These are phyloP conservation scores for Aspidapion aeneum DNA, from an alignment of 2,888 invertebrate genomes.

Conservation along the genomic window DNA sequence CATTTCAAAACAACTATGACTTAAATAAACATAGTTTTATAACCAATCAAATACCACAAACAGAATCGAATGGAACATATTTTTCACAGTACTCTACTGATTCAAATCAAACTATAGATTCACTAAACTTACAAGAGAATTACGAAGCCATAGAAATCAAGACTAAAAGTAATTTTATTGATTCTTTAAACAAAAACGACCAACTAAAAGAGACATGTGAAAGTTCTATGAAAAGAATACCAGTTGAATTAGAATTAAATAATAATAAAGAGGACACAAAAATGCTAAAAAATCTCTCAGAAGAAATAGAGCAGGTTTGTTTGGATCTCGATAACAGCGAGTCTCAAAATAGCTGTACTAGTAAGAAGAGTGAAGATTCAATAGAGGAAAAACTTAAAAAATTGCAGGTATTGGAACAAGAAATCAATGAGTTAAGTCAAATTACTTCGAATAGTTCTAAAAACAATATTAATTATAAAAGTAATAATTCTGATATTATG, in stretches of 20 bases:
- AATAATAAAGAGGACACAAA: too few species aligned
- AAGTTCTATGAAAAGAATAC: too few species aligned
- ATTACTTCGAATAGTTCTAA: too few species aligned
- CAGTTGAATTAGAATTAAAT: too few species aligned
- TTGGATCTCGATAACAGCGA: background rate
- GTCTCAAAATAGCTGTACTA: background rate
- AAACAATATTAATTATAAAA: too few species aligned
- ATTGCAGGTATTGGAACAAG: background rate
- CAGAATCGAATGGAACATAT: slow-evolving; percentile 12
- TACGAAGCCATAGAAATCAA: slow-evolving; percentile 3
- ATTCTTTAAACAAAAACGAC: too few species aligned
- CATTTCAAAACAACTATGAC: background rate
- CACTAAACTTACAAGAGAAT: slow-evolving; percentile 18
- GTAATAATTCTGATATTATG: too few species aligned
- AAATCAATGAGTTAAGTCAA: background rate
- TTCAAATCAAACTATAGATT: slow-evolving; percentile 21
- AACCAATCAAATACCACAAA: background rate
- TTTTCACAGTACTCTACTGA: slow-evolving; percentile 16
- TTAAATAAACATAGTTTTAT: background rate
- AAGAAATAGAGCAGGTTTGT: background rate
- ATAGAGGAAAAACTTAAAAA: background rate
- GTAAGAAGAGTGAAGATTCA: background rate
- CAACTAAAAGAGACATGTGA: too few species aligned
- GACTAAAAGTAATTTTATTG: background rate
- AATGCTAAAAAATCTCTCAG: too few species aligned